phyloP scores from a whole-genome alignment of 2,797 vertebrate genomes.

The Cephalopachus bancanus region DNA sequence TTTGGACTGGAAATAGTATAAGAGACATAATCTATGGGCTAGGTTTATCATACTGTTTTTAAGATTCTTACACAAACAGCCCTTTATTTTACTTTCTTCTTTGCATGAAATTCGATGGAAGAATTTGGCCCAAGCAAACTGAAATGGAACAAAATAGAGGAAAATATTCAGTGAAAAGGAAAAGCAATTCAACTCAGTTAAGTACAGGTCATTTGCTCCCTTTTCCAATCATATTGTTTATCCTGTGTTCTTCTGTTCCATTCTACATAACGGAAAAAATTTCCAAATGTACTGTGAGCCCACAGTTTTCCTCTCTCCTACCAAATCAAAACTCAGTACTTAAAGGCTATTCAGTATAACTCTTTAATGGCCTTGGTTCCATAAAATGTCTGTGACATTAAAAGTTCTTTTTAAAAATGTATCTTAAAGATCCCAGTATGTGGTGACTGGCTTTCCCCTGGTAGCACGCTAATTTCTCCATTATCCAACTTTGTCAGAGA shows the following conservation, averaged over 20 bases:
- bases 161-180: constrained; percentile 52
- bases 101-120: constrained; percentile 32
- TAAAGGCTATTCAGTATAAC: constrained; percentile 43
- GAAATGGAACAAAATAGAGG: constrained; percentile 71
- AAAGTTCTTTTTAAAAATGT: constrained; percentile 52
- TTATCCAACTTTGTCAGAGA: constrained; percentile 58
- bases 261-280: constrained; percentile 58
- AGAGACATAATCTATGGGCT: background rate
- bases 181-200: constrained; percentile 60
- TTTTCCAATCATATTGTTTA: constrained; percentile 48
- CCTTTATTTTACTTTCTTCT: constrained; percentile 37
- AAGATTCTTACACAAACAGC: constrained; percentile 21
- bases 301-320: constrained; percentile 41
- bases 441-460: background rate
- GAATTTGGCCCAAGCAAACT: constrained; percentile 44
- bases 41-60: constrained; percentile 1
- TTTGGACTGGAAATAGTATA: constrained; percentile 13
- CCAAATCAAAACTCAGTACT: constrained; percentile 71
- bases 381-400: constrained; percentile 20
- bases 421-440: background rate
- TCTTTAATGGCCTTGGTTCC: constrained; percentile 52
- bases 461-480: background rate
- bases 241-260: constrained; percentile 25
- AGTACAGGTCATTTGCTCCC: constrained; percentile 44
- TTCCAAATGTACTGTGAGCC: constrained; percentile 30